phyloP scores from a whole-genome alignment of 2,797 vertebrate genomes.

The Aeoliscus strigatus region DNA sequence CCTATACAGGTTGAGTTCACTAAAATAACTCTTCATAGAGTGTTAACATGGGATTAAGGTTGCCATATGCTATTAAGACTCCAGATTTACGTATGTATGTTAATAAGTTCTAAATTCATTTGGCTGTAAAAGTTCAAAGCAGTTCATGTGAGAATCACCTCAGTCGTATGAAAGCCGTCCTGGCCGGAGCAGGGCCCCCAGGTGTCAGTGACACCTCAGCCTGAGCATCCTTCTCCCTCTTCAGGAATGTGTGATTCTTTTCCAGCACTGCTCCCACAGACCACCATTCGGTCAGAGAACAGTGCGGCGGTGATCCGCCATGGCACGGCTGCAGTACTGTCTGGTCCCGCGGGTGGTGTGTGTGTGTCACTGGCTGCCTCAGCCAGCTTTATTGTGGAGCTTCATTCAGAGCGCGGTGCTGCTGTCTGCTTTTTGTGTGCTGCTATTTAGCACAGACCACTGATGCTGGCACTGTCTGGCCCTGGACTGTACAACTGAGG shows the following conservation, averaged over 20 bases:
- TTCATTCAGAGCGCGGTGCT: constrained; percentile 55
- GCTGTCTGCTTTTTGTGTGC: constrained; percentile 64
- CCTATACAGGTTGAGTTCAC: too few relatives aligned
- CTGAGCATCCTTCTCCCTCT: constrained; percentile 56
- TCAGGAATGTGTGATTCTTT: constrained; percentile 77
- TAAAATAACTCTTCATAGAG: too few relatives aligned
- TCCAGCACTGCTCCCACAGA: constrained; percentile 63
- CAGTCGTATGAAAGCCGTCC: constrained; percentile 61
- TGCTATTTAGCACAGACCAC: constrained; percentile 51
- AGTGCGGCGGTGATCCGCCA: constrained; percentile 50
- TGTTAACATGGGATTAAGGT: too few relatives aligned
- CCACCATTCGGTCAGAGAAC: constrained; percentile 51
- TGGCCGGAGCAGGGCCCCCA: constrained; percentile 58
- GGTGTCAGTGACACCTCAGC: constrained; percentile 44
- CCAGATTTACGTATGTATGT: too few relatives aligned
- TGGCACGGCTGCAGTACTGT: constrained; percentile 63
- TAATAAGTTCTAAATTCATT: too few relatives aligned
- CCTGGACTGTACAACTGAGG: constrained; percentile 37
- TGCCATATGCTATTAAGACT: too few relatives aligned
- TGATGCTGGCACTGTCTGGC: constrained; percentile 49
- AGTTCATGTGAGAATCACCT: constrained; percentile 48
- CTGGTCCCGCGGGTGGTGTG: constrained; percentile 60
- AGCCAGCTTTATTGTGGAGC: constrained; percentile 60
- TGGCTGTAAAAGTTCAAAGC: constrained; percentile 53
- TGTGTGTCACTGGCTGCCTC: constrained; percentile 58